Percentiles rank a stretch among this genome's conserved stretches.
Conservation (phyloP, 1,140 invertebrate species). For the Cotesia vestalis region DNA sequence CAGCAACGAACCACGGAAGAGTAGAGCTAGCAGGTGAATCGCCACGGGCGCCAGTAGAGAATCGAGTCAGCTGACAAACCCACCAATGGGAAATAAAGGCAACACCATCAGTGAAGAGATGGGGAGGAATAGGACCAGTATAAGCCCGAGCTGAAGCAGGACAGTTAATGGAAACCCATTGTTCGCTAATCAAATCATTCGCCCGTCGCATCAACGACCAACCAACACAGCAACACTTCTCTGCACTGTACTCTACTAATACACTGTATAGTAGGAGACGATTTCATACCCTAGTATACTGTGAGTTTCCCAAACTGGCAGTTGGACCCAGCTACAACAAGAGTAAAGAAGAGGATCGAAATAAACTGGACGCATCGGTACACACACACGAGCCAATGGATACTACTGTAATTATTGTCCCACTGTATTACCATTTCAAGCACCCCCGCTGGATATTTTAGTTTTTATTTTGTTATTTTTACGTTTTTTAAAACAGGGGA, state of each 20-base stretch:
- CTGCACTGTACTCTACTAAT: conserved; percentile 21
- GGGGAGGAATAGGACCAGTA: conserved; percentile 42
- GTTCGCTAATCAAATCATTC: conserved; percentile 66
- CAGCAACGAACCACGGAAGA: conserved; percentile 28
- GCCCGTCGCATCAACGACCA: conserved; percentile 49
- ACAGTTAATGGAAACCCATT: conserved; percentile 65
- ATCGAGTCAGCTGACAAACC: conserved; percentile 57
- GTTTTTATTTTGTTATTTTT: not conserved
- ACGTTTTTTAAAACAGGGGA: no score
- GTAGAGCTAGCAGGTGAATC: conserved; percentile 34
- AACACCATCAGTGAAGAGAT: conserved; percentile 15
- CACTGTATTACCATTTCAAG: conserved; percentile 1
- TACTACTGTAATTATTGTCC: not conserved
- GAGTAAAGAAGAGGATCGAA: not conserved
- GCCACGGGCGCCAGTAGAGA: conserved; percentile 23
- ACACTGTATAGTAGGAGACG: conserved; percentile 23
- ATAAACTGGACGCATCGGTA: not conserved
- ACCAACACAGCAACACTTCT: not conserved
- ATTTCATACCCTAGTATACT: not conserved
- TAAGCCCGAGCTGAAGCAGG: conserved; percentile 45
- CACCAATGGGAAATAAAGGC: conserved; percentile 36
- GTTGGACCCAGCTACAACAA: not conserved
- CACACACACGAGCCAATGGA: conserved; percentile 5
- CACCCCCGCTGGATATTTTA: not conserved
- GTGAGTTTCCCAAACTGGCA: not conserved